Conservation (phyloP, 2,797 vertebrate species). For the Bradypodion pumilum region DNA sequence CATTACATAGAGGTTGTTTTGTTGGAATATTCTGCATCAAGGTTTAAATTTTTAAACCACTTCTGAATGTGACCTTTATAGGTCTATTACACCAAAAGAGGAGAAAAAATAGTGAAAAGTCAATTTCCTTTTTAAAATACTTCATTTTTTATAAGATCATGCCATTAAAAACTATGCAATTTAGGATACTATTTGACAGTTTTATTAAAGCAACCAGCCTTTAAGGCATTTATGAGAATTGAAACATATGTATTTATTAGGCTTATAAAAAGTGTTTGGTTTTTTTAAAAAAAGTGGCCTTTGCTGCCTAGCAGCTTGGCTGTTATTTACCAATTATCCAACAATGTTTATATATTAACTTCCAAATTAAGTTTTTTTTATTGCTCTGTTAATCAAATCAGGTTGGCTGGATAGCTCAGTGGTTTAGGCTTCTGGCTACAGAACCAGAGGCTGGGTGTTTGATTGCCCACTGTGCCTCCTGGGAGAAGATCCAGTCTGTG, state of each 20-base stretch:
- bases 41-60: neutral
- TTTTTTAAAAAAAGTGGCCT: neutral
- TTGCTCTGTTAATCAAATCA: neutral
- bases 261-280: neutral
- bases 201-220: neutral
- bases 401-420: too few relatives aligned
- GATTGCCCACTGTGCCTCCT: too few relatives aligned
- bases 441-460: too few relatives aligned
- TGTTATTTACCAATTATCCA: neutral
- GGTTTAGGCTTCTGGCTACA: too few relatives aligned
- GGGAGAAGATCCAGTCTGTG: too few relatives aligned
- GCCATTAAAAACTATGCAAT: neutral
- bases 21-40: neutral
- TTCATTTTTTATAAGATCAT: neutral
- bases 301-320: neutral
- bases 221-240: neutral
- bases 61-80: constrained; percentile 14
- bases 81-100: neutral
- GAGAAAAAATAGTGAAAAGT: neutral
- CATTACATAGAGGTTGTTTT: neutral
- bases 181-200: neutral
- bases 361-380: constrained; percentile 1
- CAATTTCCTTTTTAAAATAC: neutral
- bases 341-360: constrained; percentile 1
- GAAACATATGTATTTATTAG: neutral